Percentiles rank a stretch among this genome's conserved stretches.
phyloP scores from a whole-genome alignment of 2,113 vertebrate genomes.

The Tor tambroides region DNA sequence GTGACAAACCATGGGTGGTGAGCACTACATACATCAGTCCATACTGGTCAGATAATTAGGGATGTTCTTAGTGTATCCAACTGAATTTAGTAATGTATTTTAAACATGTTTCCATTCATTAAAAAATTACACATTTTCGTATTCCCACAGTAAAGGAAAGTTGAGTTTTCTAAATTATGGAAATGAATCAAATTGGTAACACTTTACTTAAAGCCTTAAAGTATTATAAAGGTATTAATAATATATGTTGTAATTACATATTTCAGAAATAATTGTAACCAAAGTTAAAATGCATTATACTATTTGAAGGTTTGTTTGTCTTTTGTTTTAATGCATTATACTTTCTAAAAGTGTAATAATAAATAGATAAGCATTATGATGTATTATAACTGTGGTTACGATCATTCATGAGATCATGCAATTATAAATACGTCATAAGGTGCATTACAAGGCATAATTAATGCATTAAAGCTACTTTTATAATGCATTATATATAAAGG shows the following conservation, averaged over 20 bases:
- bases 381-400: not conserved
- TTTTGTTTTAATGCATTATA: not conserved
- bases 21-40: conserved; percentile 54
- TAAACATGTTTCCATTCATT: not conserved
- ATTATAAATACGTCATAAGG: not conserved
- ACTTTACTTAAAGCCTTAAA: not conserved
- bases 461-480: not conserved
- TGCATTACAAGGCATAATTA: not conserved
- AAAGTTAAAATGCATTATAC: not conserved
- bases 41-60: not conserved
- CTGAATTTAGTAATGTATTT: not conserved
- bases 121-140: not conserved
- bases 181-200: not conserved
- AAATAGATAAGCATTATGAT: not conserved
- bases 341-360: not conserved
- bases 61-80: not conserved
- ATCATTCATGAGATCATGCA: not conserved
- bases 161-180: not conserved
- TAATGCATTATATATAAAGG: not conserved
- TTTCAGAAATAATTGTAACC: not conserved
- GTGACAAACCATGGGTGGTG: conserved; percentile 94
- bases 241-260: not conserved
- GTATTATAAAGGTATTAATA: not conserved
- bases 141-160: not conserved
- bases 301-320: not conserved